phyloP scores from a whole-genome alignment of 1,140 invertebrate species.

The Pseudomyrmex pallidus region DNA sequence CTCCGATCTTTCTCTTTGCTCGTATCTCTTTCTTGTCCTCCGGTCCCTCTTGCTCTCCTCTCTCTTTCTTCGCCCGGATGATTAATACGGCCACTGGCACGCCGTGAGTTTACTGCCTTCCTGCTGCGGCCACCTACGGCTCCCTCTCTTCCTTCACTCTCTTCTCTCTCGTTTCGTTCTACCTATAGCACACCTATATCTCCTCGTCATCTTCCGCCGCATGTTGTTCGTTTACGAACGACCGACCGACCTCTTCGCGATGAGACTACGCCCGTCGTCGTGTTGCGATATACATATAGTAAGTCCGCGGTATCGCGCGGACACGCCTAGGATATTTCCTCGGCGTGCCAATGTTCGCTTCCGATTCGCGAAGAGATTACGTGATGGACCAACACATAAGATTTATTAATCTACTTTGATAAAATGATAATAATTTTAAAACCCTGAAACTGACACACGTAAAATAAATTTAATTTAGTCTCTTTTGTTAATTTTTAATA shows the following conservation, averaged over 20 bases:
- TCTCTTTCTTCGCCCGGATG: slow-evolving; percentile 64
- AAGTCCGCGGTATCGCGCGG: slow-evolving; percentile 17
- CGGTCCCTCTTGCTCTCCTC: slow-evolving; percentile 16
- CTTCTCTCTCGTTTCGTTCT: slow-evolving; percentile 34
- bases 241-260: slow-evolving; percentile 24
- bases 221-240: slow-evolving; percentile 54
- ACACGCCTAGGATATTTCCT: slow-evolving; percentile 39
- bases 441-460: not conserved
- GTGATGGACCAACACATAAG: not conserved
- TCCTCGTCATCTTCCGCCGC: slow-evolving; percentile 57
- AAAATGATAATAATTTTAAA: not conserved
- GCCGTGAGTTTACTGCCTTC: slow-evolving; percentile 76
- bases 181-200: slow-evolving; percentile 53
- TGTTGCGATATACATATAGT: slow-evolving; percentile 10
- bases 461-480: not conserved
- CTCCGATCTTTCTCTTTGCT: slow-evolving; percentile 25
- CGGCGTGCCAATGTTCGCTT: slow-evolving; percentile 14
- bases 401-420: not conserved
- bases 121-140: slow-evolving; percentile 76
- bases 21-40: slow-evolving; percentile 31
- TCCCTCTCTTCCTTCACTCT: slow-evolving; percentile 60
- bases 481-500: not conserved
- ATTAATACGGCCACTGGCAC: slow-evolving; percentile 78
- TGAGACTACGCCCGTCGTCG: slow-evolving; percentile 28
- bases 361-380: slow-evolving; percentile 17